These are phyloP conservation scores for Caenorhabditis sp. DNA, from an alignment of 2,888 invertebrate genomes.

Conservation along the genomic window DNA sequence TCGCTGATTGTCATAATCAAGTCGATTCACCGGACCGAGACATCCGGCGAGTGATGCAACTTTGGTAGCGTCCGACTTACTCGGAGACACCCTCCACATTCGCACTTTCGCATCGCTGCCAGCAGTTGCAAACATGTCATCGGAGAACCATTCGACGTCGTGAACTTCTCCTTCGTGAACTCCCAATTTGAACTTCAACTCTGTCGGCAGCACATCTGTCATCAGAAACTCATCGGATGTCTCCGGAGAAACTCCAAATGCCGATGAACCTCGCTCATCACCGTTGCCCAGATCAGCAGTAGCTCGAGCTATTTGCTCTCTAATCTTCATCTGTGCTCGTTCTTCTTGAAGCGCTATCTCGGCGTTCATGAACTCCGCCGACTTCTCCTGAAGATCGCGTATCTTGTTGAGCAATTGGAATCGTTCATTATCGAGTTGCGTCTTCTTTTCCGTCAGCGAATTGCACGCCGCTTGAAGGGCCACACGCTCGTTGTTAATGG, in stretches of 20 bases:
- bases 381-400: constrained; percentile 90
- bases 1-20: constrained; percentile 92
- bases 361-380: constrained; percentile 66
- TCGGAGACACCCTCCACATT: constrained; percentile 90
- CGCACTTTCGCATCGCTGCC: constrained; percentile 98
- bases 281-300: constrained; percentile 27
- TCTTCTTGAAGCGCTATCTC: constrained; percentile 64
- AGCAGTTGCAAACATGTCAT: constrained; percentile 91
- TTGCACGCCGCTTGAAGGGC: constrained; percentile 34
- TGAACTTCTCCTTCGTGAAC: constrained; percentile 86
- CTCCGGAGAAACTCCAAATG: constrained; percentile 43
- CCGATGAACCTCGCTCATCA: constrained; percentile 22
- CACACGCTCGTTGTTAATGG: constrained; percentile 39
- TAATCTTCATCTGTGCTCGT: constrained; percentile 48
- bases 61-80: constrained; percentile 72
- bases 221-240: constrained; percentile 50
- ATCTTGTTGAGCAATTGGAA: constrained; percentile 90
- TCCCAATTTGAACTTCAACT: constrained; percentile 43
- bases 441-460: constrained; percentile 87
- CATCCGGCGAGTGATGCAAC: constrained; percentile 88
- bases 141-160: constrained; percentile 93
- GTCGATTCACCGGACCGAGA: constrained; percentile 95
- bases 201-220: constrained; percentile 58
- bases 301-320: constrained; percentile 65
- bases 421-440: constrained; percentile 95